Conservation (phyloP, 2,113 vertebrate species). For the Odontesthes bonariensis region DNA sequence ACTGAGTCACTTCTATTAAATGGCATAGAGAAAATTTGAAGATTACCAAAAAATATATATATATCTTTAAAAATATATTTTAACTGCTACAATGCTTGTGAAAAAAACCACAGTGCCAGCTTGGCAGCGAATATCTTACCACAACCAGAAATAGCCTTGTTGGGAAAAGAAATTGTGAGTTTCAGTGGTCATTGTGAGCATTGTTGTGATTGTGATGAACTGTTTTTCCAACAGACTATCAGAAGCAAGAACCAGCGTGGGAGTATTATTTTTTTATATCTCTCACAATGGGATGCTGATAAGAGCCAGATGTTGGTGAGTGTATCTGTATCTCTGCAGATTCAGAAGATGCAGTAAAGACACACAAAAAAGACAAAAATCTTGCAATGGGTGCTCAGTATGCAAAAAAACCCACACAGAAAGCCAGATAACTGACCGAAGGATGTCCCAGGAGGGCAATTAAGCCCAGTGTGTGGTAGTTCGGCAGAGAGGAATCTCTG, state of each 20-base stretch:
- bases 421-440: slow-evolving; percentile 28
- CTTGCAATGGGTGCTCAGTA: slow-evolving; percentile 18
- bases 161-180: background rate
- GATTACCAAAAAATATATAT: background rate
- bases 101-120: background rate
- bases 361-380: background rate
- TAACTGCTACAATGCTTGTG: background rate
- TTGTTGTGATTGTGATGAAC: slow-evolving; percentile 9
- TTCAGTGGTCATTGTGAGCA: slow-evolving; percentile 1
- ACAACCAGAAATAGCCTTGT: slow-evolving; percentile 10
- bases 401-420: slow-evolving; percentile 30
- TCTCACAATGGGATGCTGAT: slow-evolving; percentile 27
- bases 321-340: slow-evolving; percentile 19
- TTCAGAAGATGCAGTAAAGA: slow-evolving; percentile 20
- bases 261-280: slow-evolving; percentile 20
- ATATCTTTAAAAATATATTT: slow-evolving; percentile 1
- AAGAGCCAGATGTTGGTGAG: slow-evolving; percentile 51
- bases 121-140: slow-evolving; percentile 2
- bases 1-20: slow-evolving; percentile 8
- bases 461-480: slow-evolving; percentile 13
- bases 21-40: background rate
- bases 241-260: slow-evolving; percentile 42
- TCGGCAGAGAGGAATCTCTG: slow-evolving; percentile 8
- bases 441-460: slow-evolving; percentile 24
- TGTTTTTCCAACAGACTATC: slow-evolving; percentile 12